phyloP scores from a whole-genome alignment of 2,888 invertebrate species.

The Axea sp. region DNA sequence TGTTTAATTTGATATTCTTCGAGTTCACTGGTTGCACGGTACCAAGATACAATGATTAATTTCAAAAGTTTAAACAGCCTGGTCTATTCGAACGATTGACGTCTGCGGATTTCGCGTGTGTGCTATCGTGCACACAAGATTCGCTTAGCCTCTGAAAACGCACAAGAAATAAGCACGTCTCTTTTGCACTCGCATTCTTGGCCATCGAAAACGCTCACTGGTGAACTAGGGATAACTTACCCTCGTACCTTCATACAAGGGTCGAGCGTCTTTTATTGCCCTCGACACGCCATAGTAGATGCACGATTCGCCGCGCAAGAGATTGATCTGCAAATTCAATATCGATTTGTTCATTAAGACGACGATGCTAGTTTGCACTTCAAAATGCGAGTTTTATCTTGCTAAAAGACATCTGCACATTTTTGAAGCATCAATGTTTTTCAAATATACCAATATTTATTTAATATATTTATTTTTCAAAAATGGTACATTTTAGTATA shows the following conservation, averaged over 20 bases:
- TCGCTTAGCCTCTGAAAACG: slow-evolving; percentile 1
- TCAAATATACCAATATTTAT: too few relatives aligned
- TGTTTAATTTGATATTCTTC: too few relatives aligned
- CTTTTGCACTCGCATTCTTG: slow-evolving; percentile 45
- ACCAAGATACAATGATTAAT: slow-evolving; percentile 46
- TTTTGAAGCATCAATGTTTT: too few relatives aligned
- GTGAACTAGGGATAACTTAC: slow-evolving; percentile 34
- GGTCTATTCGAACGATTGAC: slow-evolving; percentile 43
- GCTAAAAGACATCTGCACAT: too few relatives aligned
- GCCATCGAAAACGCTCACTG: slow-evolving; percentile 30
- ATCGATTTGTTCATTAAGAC: slow-evolving; percentile 47
- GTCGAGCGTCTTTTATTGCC: slow-evolving; percentile 55
- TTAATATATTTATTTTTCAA: too few relatives aligned
- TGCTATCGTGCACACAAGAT: slow-evolving; percentile 50
- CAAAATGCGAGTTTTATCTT: background rate
- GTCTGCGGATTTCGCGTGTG: slow-evolving; percentile 52
- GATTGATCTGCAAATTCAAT: slow-evolving; percentile 42
- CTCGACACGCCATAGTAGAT: slow-evolving; percentile 50
- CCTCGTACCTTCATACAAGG: slow-evolving; percentile 40
- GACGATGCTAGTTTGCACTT: slow-evolving; percentile 15
- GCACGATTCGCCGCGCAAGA: slow-evolving; percentile 34
- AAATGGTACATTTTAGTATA: too few relatives aligned
- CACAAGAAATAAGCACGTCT: slow-evolving; percentile 17
- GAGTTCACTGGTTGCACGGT: too few relatives aligned
- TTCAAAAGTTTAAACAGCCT: slow-evolving; percentile 16